phyloP scores from a whole-genome alignment of 2,113 vertebrate species.

The Oenanthe oenanthe region DNA sequence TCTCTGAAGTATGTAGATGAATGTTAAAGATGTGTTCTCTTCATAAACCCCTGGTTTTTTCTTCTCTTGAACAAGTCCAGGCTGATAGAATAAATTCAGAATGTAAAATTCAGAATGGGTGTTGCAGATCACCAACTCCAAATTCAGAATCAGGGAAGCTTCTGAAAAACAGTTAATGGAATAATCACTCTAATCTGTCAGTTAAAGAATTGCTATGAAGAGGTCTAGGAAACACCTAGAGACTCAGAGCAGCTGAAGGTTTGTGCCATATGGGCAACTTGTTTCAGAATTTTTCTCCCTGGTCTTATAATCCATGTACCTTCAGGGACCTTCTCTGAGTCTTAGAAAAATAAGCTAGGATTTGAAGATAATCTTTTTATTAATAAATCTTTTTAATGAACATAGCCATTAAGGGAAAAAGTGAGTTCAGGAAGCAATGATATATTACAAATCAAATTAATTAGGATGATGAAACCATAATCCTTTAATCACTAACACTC shows the following conservation, averaged over 20 bases:
- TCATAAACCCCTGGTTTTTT: background rate
- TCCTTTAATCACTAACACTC: constrained; percentile 1
- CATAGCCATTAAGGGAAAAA: background rate
- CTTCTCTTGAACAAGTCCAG: background rate
- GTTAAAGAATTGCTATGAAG: background rate
- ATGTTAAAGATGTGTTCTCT: background rate
- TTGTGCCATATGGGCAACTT: background rate
- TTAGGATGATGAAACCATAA: background rate
- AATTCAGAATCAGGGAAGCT: background rate
- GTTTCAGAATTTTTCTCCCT: background rate
- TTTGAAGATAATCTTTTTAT: constrained; percentile 34
- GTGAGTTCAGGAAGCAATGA: background rate
- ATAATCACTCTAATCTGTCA: constrained; percentile 1
- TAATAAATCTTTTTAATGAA: constrained; percentile 22
- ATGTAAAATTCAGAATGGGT: background rate
- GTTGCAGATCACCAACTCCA: background rate
- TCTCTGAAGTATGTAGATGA: background rate
- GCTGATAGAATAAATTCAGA: background rate
- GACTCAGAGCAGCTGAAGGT: background rate
- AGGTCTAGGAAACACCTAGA: background rate
- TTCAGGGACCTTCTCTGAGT: background rate
- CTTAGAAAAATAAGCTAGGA: background rate
- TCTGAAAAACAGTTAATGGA: constrained; percentile 16
- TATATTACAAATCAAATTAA: background rate
- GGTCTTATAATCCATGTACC: background rate